Base-by-base conservation (phyloP, 2,888 invertebrate species). In the Cartodere bifasciata region DNA sequence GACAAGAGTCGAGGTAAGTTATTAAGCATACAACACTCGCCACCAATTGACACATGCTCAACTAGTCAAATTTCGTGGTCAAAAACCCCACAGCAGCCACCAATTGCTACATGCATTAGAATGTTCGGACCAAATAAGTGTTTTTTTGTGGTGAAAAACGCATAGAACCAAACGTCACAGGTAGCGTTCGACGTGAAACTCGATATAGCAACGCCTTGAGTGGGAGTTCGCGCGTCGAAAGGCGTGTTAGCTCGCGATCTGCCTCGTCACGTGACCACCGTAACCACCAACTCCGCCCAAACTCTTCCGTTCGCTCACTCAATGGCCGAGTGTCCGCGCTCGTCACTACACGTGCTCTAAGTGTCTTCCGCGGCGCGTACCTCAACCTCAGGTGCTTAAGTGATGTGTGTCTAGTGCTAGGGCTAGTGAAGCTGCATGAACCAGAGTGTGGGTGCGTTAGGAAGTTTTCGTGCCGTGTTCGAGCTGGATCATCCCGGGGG, bases 401-500 rank as follows among this genome's bases (percentile, higher is more conserved):
- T 17, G 17, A 11, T 24, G 31, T 25, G 25, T 35, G 7, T 24
- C 23, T 34, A 30, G 30, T 30, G 20, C 7, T 10, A 30, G 32
- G 29, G 34, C 23, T 30, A 32, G 25, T 31, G 44, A 43, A 44
- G 47, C 45, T 49, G 45, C 47, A 55, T 56, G 55, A 51, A 56
- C 52, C 48, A 48, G 36, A 52, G 54, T 56, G 56, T 53, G 50
- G 48, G 48, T 47, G 48, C 47, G 48, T 43, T 43, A 43, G 42
- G 46, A 45, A 40, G 46, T 13, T 20, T n/a, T 20, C 7, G 20
- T 20, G 40, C 47, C 48, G 48, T 46, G 44, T 46, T 58, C 56
- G 62, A 58, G 51, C 58, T 84, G 81, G 84, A 84, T 70, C 84
- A 84, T 62, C 78, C 79, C 47, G 73, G 78, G 53, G 68, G 70